Evolutionary conservation across 2,888 invertebrate genomes (phyloP).

Genomic region (Drosophila formosana): DNA sequence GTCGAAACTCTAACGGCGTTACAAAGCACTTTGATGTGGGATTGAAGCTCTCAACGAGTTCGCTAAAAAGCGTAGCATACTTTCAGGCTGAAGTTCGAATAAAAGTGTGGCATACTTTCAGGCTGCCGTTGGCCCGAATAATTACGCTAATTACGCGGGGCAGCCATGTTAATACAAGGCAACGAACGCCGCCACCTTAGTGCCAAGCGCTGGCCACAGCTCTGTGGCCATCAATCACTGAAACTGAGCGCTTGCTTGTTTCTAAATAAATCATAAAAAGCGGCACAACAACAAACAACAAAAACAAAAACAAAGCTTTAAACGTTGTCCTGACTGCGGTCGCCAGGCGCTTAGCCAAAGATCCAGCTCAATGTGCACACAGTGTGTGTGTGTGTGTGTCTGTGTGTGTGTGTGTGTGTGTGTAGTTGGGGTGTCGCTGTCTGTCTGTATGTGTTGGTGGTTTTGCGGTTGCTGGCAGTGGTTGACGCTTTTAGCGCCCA

Average conservation of each 20-base stretch:
- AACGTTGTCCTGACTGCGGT: constrained; percentile 66
- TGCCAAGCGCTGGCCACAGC: constrained; percentile 31
- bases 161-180: constrained; percentile 56
- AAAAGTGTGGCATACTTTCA: constrained; percentile 30
- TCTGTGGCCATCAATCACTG: constrained; percentile 67
- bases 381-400: no score
- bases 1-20: constrained; percentile 40
- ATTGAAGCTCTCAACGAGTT: constrained; percentile 16
- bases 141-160: constrained; percentile 70
- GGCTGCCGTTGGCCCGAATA: constrained; percentile 46
- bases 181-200: constrained; percentile 16
- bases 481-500: constrained; percentile 60
- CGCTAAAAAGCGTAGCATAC: constrained; percentile 14
- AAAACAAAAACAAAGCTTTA: constrained; percentile 28
- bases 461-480: constrained; percentile 62
- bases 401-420: constrained; percentile 8
- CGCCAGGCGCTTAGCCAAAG: constrained; percentile 42
- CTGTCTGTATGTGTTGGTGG: constrained; percentile 67
- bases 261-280: constrained; percentile 76
- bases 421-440: constrained; percentile 38
- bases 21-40: constrained; percentile 66
- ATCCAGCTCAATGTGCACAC: constrained; percentile 15
- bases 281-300: constrained; percentile 12
- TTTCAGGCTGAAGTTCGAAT: constrained; percentile 20
- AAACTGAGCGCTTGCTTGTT: constrained; percentile 52